Percentiles rank a stretch among this genome's conserved stretches.
Conservation (phyloP, 2,888 invertebrate genomes). For the Phortica magna region DNA sequence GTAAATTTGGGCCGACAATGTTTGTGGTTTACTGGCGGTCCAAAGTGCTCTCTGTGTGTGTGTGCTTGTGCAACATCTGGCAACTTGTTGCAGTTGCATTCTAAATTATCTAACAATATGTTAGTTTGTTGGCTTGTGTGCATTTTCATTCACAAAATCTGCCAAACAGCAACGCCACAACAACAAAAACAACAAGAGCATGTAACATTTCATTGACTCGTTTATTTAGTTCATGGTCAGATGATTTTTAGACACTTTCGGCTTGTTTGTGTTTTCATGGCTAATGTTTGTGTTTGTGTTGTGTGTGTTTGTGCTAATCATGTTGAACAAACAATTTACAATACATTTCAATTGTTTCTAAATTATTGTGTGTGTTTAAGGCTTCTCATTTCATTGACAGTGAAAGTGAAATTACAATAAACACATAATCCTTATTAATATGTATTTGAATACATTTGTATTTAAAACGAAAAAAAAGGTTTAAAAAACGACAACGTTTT, state of each 20-base stretch:
- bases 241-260: conserved; percentile 25
- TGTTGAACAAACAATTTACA: conserved; percentile 23
- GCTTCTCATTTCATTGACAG: not conserved
- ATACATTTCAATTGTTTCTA: conserved; percentile 6
- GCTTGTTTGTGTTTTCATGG: not conserved
- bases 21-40: not conserved
- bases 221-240: conserved; percentile 34
- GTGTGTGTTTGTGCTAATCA: conserved; percentile 2
- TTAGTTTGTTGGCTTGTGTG: conserved; percentile 23
- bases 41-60: not conserved
- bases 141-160: conserved; percentile 26
- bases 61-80: not conserved
- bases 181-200: conserved; percentile 10
- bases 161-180: conserved; percentile 22
- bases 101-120: conserved; percentile 29
- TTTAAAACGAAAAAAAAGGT: too few relatives aligned
- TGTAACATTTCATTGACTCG: conserved; percentile 23
- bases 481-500: too few relatives aligned
- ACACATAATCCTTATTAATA: not conserved
- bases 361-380: not conserved
- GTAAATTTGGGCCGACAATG: conserved; percentile 9
- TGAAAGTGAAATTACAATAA: not conserved
- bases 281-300: not conserved
- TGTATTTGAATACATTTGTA: not conserved
- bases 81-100: conserved; percentile 27